Base-by-base conservation (phyloP, 2,797 vertebrate genomes). In the Tapirus indicus region DNA sequence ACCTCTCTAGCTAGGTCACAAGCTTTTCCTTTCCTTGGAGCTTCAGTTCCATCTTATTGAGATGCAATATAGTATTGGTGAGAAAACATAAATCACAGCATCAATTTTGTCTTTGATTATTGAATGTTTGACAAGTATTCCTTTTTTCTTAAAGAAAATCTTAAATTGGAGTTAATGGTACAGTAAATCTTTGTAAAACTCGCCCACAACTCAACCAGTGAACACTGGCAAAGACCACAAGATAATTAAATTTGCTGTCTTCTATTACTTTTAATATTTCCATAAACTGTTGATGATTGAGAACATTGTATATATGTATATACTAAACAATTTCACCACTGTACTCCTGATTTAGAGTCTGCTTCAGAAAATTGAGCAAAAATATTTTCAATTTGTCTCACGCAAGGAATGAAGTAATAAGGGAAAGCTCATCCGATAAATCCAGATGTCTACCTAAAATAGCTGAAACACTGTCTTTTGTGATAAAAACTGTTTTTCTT, bases 251-350 rank as follows among this genome's bases (percentile, higher is more conserved):
- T 82, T 77, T 75, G 41, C 62, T 49, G 16, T 29, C 16, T 77
- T 82, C 88, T 25, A 47, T 90, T 95, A 69, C 38, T 96, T 96
- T 82, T 91, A 62, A 21, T n/a, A 87, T 16, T 75, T 74, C 29
- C 23, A 62, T 88, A 72, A 92, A 88, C 52, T 77, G 54, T 12
- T 35, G 29, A 60, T 69, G 41, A 88, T 62, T 71, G 47, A 71
- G 23, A 88, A 78, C 27, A 75, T 27, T 69, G 23, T 27, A 54
- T 9, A 17, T 29, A 54, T 6, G 17, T 29, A 44, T 86, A 71
- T 17, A 47, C 2, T 69, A 94, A 88, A 87, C 9, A 10, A 86
- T 64, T 86, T 86, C n/a, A 74, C 64, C 56, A 38, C 38, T 80
- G 21, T n/a, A 84, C 27, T 66, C 23, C 29, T 88, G n/a, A 82